phyloP scores from a whole-genome alignment of 2,797 vertebrate species.

The Florisuga fusca region DNA sequence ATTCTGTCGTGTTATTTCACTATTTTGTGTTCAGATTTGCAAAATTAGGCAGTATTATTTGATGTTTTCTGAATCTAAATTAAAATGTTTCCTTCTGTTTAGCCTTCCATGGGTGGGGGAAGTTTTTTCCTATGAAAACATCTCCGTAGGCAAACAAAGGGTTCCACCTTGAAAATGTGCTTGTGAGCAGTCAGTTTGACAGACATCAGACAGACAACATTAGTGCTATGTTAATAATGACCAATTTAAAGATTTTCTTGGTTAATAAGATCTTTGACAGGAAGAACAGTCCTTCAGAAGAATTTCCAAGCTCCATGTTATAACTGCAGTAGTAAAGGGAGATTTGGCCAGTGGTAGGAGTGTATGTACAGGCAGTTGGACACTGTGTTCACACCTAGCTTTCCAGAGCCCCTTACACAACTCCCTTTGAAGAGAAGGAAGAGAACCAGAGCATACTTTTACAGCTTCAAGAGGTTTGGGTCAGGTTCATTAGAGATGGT shows the following conservation, averaged over 20 bases:
- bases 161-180: not conserved
- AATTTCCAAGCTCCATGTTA: not conserved
- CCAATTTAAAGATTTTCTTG: not conserved
- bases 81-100: not conserved
- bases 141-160: not conserved
- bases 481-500: not conserved
- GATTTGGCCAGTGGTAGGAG: not conserved
- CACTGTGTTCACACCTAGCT: not conserved
- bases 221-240: not conserved
- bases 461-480: not conserved
- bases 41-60: not conserved
- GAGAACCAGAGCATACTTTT: not conserved
- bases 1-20: not conserved
- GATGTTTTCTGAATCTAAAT: not conserved
- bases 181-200: not conserved
- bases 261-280: not conserved
- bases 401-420: not conserved
- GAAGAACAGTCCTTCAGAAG: not conserved
- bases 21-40: not conserved
- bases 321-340: not conserved
- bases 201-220: not conserved
- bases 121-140: not conserved
- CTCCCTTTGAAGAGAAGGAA: not conserved
- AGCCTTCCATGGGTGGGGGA: not conserved
- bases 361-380: not conserved